These are phyloP conservation scores for Halichoerus grypus DNA, from an alignment of 2,113 vertebrate genomes.

Conservation along the genomic window DNA sequence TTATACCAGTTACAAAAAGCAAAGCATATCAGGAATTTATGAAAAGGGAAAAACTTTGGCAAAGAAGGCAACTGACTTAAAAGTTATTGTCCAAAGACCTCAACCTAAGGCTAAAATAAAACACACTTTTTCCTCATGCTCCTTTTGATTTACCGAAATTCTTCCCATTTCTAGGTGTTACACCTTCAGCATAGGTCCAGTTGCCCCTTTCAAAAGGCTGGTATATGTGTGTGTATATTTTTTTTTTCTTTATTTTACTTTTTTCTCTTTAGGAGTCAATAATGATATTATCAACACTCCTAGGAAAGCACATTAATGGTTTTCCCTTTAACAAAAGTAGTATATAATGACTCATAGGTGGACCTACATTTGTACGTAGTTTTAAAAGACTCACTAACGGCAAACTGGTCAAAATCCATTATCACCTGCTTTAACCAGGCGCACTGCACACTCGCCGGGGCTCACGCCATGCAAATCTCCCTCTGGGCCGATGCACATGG, in stretches of 20 bases:
- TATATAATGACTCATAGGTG: background rate
- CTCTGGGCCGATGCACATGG: slow-evolving; percentile 95
- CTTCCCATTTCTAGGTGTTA: slow-evolving; percentile 22
- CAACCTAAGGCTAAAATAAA: slow-evolving; percentile 21
- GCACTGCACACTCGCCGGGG: slow-evolving; percentile 95
- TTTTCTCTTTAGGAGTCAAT: background rate
- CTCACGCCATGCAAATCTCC: slow-evolving; percentile 94
- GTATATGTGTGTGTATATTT: background rate
- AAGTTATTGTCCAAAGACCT: slow-evolving; percentile 50
- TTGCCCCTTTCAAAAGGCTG: background rate
- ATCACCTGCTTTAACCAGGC: slow-evolving; percentile 95
- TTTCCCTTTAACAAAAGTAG: slow-evolving; percentile 7
- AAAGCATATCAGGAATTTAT: slow-evolving; percentile 35
- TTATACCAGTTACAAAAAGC: slow-evolving; percentile 47
- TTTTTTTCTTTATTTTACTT: background rate
- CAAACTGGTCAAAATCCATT: background rate
- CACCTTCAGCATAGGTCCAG: background rate
- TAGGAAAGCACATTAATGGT: background rate
- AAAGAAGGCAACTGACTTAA: background rate
- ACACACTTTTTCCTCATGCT: background rate
- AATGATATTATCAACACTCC: background rate
- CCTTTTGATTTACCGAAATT: background rate
- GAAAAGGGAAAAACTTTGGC: slow-evolving; percentile 49
- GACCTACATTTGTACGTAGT: background rate
- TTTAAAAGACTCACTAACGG: background rate